Evolutionary conservation across 2,797 vertebrate genomes (phyloP), one percentile per base, ranked within the genome.

Genomic region (Mionectes olivaceus): DNA sequence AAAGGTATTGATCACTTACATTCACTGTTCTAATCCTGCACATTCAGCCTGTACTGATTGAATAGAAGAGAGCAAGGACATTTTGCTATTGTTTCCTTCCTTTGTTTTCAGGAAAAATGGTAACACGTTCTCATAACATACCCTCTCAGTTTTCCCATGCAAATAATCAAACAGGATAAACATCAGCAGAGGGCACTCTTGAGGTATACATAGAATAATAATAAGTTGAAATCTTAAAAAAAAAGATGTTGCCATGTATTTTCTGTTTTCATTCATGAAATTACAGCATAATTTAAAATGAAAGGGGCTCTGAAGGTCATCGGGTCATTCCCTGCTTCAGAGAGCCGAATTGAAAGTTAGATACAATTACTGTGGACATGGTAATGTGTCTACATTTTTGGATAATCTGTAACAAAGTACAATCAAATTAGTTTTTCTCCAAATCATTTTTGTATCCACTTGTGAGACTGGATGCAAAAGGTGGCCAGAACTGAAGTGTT

Each of bases 111-210:
- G 59, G 13, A 63, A 18, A 37, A 30, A 3, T 30, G 11, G 41
- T 57, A 37, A 47, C 49, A 46, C 17, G 12, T 60, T 63, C 25
- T 35, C 5, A 0, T 32, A 67, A 30, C 6, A 11, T 2, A 39
- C 3, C 19, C 19, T 81, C 6, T 0, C 13, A 5, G 4, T 44
- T 86, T 77, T 56, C 18, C 50, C 3, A 0, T n/a, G 21, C 30
- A 61, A 35, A 46, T 69, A 56, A 30, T 75, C 21, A 24, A 53
- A 19, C 73, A 35, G 10, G 30, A 47, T 35, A 59, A 49, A 4
- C 15, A 77, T 73, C 97, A 93, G 93, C 95, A 97, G 97, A 94
- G 95, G 95, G 96, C 96, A 65, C 77, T 83, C 79, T 94, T 87
- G 87, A 94, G 90, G 79, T 74, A 86, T 23, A 49, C 82, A 95